These are phyloP conservation scores for Neoitamus cyanurus DNA, from an alignment of 2,888 invertebrate species.

Conservation along the genomic window DNA sequence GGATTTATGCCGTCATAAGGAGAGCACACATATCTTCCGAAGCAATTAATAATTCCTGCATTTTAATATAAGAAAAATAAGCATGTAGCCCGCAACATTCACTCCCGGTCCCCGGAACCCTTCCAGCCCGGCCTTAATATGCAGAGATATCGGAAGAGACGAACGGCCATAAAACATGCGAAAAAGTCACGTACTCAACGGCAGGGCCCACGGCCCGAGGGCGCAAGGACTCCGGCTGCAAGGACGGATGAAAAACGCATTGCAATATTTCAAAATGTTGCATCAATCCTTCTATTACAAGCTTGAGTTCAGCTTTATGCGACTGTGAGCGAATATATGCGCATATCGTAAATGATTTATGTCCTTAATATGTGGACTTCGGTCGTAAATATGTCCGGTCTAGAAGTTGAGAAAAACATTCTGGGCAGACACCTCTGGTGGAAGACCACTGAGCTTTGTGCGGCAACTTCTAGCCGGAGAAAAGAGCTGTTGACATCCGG, in stretches of 20 bases:
- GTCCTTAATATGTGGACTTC: constrained; percentile 52
- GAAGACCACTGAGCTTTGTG: constrained; percentile 36
- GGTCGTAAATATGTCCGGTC: constrained; percentile 48
- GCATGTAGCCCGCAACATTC: not conserved
- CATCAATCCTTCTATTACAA: constrained; percentile 53
- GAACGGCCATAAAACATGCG: constrained; percentile 51
- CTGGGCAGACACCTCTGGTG: constrained; percentile 25
- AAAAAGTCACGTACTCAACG: constrained; percentile 50
- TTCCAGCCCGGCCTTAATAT: not conserved
- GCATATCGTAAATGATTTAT: constrained; percentile 52
- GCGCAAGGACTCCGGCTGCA: constrained; percentile 29
- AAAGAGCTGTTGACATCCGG: constrained; percentile 29
- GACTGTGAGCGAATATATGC: constrained; percentile 49
- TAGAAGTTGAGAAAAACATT: constrained; percentile 44
- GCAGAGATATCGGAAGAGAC: constrained; percentile 46
- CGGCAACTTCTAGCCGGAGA: constrained; percentile 3
- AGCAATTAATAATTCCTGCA: constrained; percentile 32
- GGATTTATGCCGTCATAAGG: not conserved
- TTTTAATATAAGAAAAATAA: constrained; percentile 22
- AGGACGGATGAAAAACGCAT: constrained; percentile 52
- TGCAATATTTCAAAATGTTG: constrained; percentile 51
- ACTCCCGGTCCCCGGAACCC: not conserved
- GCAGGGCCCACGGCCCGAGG: not conserved
- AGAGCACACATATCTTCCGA: not conserved
- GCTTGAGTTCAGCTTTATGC: constrained; percentile 49